Evolutionary conservation across 2,113 vertebrate species (phyloP), one percentile per base, ranked within the genome.

Genomic region (Nettapus auritus): DNA sequence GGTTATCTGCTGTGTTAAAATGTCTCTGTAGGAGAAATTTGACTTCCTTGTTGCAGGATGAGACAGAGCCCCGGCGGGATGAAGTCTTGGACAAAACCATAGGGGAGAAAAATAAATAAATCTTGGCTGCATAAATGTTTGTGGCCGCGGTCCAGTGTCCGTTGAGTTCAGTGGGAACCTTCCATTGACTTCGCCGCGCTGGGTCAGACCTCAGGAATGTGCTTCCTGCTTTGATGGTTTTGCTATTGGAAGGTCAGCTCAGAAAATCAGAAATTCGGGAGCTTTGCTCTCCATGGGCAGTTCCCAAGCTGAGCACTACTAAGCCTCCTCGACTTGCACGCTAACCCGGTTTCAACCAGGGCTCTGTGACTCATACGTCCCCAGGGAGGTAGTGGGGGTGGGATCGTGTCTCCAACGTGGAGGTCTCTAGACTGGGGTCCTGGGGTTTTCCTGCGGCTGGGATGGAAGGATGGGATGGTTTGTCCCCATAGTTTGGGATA

Each of bases 141-240:
- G 76, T 85, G 91, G 81, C 75, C 3, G 0, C 1, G 2, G 84
- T 89, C 89, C 84, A 79, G 77, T 90, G 92, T 66, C 79, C 76
- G 2, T 60, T 74, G 80, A 94, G 64, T 93, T 91, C 59, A 74
- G 59, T 68, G 70, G 59, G 95, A 95, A 94, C 25, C 53, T 87
- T 92, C 40, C 62, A 34, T 94, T 82, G 81, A 80, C 67, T 95
- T 94, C 71, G 44, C 70, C 1, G 1, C 0, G 13, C 84, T 88
- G 87, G 89, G 87, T 94, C 93, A 95, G 85, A 66, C 96, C 95
- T 92, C 89, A 93, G 77, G 91, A 96, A 94, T 89, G 93, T 2
- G 2, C 40, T 82, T 92, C 34, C 70, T 28, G 55, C 93, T 94
- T 92, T 94, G 91, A 94, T 94, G 93, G 84, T 90, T 97, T 96